These are phyloP conservation scores for Microhierax caerulescens DNA, from an alignment of 2,797 vertebrate species.

Conservation along the genomic window DNA sequence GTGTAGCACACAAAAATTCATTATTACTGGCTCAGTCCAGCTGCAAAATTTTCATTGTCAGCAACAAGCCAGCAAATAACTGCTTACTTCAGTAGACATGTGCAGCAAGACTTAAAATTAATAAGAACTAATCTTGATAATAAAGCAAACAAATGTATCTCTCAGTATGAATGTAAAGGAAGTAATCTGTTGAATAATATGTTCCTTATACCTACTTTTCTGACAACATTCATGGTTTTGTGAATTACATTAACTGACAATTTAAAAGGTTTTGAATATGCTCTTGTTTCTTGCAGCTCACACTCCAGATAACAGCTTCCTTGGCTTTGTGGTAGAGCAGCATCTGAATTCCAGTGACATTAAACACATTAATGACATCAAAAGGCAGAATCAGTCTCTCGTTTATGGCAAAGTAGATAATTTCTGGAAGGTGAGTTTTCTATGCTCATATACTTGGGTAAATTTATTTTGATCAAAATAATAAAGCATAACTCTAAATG, in stretches of 20 bases:
- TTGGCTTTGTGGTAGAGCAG: conserved; percentile 98
- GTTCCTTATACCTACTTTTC: background rate
- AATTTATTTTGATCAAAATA: conserved; percentile 31
- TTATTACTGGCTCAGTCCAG: background rate
- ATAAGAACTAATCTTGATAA: background rate
- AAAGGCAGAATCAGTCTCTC: conserved; percentile 96
- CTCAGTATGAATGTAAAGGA: background rate
- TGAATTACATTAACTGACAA: background rate
- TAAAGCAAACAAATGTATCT: background rate
- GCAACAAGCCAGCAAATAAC: background rate
- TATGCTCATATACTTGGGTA: background rate
- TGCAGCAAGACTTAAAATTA: background rate
- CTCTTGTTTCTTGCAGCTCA: conserved; percentile 82
- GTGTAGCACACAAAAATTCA: background rate
- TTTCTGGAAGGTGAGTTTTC: conserved; percentile 94
- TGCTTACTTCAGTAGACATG: background rate
- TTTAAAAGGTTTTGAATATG: background rate
- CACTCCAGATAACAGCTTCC: conserved; percentile 98
- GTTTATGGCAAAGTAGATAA: conserved; percentile 98
- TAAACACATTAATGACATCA: conserved; percentile 94
- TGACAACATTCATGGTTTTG: background rate
- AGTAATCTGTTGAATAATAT: background rate
- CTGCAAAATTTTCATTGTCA: background rate
- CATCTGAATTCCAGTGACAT: conserved; percentile 97
- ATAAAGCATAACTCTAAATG: background rate